Percentiles rank a stretch among this genome's conserved stretches.
phyloP scores from a whole-genome alignment of 2,888 invertebrate species.

The Agrochola circellaris region DNA sequence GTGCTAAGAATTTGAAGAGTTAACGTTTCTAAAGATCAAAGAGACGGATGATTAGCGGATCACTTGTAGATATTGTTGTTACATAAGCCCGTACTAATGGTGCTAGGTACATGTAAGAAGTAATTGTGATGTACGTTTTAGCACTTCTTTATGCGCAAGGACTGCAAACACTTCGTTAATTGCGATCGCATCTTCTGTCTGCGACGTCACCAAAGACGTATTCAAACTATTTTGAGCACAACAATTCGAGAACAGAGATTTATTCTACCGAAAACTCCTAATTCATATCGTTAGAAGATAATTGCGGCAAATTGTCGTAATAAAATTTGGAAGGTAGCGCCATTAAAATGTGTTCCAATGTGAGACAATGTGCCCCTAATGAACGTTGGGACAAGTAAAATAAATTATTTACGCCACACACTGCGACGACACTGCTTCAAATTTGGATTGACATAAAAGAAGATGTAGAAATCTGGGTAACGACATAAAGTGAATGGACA shows the following conservation, averaged over 20 bases:
- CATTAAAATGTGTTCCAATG: slow-evolving; percentile 82
- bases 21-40: slow-evolving; percentile 81
- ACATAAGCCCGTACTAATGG: slow-evolving; percentile 83
- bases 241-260: slow-evolving; percentile 61
- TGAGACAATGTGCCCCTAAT: slow-evolving; percentile 87
- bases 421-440: slow-evolving; percentile 79
- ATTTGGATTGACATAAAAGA: slow-evolving; percentile 83
- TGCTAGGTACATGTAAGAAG: slow-evolving; percentile 75
- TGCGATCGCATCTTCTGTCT: slow-evolving; percentile 49
- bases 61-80: slow-evolving; percentile 84
- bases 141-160: slow-evolving; percentile 82
- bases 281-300: slow-evolving; percentile 75
- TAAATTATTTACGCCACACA: slow-evolving; percentile 89
- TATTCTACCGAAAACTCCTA: slow-evolving; percentile 69
- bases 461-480: slow-evolving; percentile 87
- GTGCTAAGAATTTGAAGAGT: slow-evolving; percentile 86
- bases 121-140: slow-evolving; percentile 85
- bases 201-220: slow-evolving; percentile 58
- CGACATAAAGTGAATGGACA: slow-evolving; percentile 89
- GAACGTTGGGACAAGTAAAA: slow-evolving; percentile 81
- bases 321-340: slow-evolving; percentile 83
- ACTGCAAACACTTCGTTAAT: slow-evolving; percentile 69
- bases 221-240: slow-evolving; percentile 50
- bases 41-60: slow-evolving; percentile 85
- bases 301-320: slow-evolving; percentile 82